A percentile compares a stretch with the other conserved stretches of the same genome.
These are phyloP conservation scores for Branchellion lobata DNA, from an alignment of 2,888 invertebrate species.

Conservation along the genomic window DNA sequence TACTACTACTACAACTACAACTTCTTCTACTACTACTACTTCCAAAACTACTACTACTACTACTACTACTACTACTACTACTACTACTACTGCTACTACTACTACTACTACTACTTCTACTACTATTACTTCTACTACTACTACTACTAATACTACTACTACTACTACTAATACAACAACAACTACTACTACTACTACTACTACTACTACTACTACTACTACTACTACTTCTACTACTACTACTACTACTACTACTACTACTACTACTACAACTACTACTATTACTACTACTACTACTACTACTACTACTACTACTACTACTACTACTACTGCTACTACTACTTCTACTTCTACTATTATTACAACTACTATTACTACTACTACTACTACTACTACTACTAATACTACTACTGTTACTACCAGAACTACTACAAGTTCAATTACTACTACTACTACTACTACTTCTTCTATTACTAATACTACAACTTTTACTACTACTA, in stretches of 20 bases:
- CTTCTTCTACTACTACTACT: constrained; percentile 18
- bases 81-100: constrained; percentile 20
- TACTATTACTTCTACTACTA: constrained; percentile 24
- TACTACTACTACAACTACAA: constrained; percentile 11
- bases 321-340: too few relatives aligned
- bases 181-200: not conserved
- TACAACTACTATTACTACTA: too few relatives aligned
- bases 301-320: not conserved
- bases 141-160: constrained; percentile 5
- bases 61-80: constrained; percentile 17
- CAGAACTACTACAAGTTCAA: too few relatives aligned
- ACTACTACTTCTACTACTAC: not conserved
- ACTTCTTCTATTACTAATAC: not conserved
- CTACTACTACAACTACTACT: not conserved
- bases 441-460: too few relatives aligned
- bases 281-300: not conserved
- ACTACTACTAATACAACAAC: constrained; percentile 14
- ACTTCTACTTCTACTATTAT: too few relatives aligned
- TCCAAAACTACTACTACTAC: constrained; percentile 16
- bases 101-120: constrained; percentile 22
- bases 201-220: not conserved
- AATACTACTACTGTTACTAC: too few relatives aligned
- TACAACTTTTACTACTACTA: not conserved
- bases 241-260: not conserved
- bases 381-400: too few relatives aligned